Evolutionary conservation across 2,888 invertebrate genomes (phyloP).

Genomic region (Phytoseiulus persimilis): DNA sequence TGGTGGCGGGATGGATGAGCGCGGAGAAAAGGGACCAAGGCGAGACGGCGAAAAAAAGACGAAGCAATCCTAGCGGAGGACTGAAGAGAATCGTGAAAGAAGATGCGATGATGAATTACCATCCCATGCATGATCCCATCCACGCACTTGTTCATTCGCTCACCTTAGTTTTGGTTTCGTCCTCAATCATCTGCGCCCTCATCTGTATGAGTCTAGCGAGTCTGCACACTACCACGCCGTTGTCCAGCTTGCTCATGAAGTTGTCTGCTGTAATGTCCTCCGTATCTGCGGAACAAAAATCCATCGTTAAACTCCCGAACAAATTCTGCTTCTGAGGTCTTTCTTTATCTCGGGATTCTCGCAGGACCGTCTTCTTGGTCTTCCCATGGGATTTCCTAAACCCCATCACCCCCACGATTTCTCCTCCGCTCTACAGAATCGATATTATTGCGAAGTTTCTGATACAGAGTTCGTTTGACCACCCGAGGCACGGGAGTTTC

Average conservation of each 20-base stretch:
- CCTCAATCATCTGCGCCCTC: constrained; percentile 29
- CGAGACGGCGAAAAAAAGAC: background rate
- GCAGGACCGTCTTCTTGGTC: too few relatives aligned
- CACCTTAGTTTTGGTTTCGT: constrained; percentile 35
- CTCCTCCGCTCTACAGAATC: too few relatives aligned
- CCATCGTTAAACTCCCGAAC: background rate
- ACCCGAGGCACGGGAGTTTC: too few relatives aligned
- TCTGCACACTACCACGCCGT: constrained; percentile 71
- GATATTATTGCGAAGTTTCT: too few relatives aligned
- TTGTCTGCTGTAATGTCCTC: constrained; percentile 67
- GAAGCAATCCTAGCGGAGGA: background rate
- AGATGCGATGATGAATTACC: constrained; percentile 24
- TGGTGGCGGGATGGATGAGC: background rate
- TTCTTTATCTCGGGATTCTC: too few relatives aligned
- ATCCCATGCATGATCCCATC: constrained; percentile 46
- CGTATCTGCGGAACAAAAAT: constrained; percentile 46
- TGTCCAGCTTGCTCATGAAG: constrained; percentile 71
- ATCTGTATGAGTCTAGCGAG: constrained; percentile 66
- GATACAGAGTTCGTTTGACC: too few relatives aligned
- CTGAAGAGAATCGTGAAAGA: constrained; percentile 10
- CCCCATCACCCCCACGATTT: too few relatives aligned
- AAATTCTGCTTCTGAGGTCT: too few relatives aligned
- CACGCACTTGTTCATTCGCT: constrained; percentile 50
- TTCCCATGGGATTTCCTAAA: too few relatives aligned
- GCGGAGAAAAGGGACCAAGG: background rate